These are phyloP conservation scores for Nycteola revayana DNA, from an alignment of 2,888 invertebrate species.

Conservation along the genomic window DNA sequence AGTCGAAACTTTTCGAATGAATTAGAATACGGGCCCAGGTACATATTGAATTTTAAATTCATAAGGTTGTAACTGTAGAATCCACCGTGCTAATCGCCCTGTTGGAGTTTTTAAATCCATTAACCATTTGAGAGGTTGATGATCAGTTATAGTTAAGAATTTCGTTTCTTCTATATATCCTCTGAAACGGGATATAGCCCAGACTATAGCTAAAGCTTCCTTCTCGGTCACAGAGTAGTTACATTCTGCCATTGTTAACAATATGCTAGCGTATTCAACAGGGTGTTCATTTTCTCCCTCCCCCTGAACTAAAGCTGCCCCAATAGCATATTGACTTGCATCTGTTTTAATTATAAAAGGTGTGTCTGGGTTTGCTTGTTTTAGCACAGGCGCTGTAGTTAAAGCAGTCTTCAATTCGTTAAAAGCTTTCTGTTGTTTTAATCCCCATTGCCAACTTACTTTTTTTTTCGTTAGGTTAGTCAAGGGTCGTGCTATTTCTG, in stretches of 20 bases:
- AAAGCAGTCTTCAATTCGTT: background rate
- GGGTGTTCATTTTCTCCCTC: constrained; percentile 10
- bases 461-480: constrained; percentile 4
- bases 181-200: constrained; percentile 21
- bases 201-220: constrained; percentile 20
- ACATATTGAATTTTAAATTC: constrained; percentile 14
- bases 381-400: constrained; percentile 3
- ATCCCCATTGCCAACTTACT: constrained; percentile 1
- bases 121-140: constrained; percentile 20
- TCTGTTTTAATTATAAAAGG: constrained; percentile 10
- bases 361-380: constrained; percentile 7
- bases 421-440: constrained; percentile 2
- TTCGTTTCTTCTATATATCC: constrained; percentile 27
- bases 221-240: constrained; percentile 38
- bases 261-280: constrained; percentile 28
- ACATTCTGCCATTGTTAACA: constrained; percentile 34
- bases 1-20: too few relatives aligned
- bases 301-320: constrained; percentile 18
- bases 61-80: constrained; percentile 15
- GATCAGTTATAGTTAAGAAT: constrained; percentile 13
- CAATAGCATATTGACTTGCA: constrained; percentile 11
- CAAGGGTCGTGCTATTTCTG: constrained; percentile 7
- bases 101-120: constrained; percentile 13
- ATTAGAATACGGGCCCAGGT: too few relatives aligned
- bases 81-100: constrained; percentile 21